Evolutionary conservation across 2,888 invertebrate species (phyloP).

Genomic region (Pardosa pseudoannulata): DNA sequence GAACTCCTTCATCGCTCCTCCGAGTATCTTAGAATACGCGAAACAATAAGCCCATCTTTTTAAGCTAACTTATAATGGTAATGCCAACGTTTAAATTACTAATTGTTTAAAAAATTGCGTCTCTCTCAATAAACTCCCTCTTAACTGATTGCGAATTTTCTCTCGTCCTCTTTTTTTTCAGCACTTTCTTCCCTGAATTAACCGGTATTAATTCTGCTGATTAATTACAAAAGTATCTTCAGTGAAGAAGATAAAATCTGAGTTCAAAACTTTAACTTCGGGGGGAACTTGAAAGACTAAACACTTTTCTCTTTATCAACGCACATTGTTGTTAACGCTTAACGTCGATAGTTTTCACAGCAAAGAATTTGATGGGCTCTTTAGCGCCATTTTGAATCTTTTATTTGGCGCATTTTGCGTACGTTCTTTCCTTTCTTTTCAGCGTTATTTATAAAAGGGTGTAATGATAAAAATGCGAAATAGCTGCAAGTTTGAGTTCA

Average conservation of each 20-base stretch:
- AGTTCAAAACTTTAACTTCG: background rate
- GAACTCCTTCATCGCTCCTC: no score
- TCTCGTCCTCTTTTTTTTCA: background rate
- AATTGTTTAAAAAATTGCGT: background rate
- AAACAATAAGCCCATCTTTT: no score
- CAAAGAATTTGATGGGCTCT: background rate
- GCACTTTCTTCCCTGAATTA: background rate
- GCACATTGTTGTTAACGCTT: background rate
- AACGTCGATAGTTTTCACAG: background rate
- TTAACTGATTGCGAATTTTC: background rate
- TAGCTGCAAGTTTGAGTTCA: background rate
- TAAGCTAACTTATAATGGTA: no score
- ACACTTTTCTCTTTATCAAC: slow-evolving; percentile 11
- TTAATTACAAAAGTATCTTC: background rate
- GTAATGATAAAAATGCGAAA: background rate
- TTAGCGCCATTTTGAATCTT: background rate
- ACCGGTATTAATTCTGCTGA: slow-evolving; percentile 3
- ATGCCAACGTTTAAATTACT: background rate
- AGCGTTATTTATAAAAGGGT: background rate
- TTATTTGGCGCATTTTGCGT: background rate
- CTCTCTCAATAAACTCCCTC: background rate
- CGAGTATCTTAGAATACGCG: no score
- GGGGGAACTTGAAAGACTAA: background rate
- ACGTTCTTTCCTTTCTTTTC: background rate
- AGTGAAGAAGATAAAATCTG: background rate